A percentile compares a stretch with the other conserved stretches of the same genome.
Evolutionary conservation across 2,888 invertebrate species (phyloP).

Genomic region (Pasiphila rectangulata): DNA sequence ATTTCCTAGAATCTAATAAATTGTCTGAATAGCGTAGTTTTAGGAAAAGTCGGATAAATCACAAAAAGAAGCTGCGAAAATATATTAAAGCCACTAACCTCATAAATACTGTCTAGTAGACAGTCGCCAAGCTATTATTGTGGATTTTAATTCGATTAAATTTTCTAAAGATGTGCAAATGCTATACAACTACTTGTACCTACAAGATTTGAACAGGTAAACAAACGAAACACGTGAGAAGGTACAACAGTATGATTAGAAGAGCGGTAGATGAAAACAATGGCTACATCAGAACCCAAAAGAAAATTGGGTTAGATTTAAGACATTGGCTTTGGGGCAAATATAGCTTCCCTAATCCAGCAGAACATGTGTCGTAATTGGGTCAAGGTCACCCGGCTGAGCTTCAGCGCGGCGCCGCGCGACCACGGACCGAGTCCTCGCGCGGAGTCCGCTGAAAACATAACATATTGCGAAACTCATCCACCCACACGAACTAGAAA

Average conservation of each 20-base stretch:
- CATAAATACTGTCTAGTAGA: constrained; percentile 7
- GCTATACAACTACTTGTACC: constrained; percentile 4
- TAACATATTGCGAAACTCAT: constrained; percentile 45
- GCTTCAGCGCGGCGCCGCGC: constrained; percentile 36
- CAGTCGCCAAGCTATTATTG: constrained; percentile 9
- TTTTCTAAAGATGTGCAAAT: background rate
- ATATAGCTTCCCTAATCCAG: constrained; percentile 28
- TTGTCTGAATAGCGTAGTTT: no score
- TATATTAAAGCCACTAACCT: background rate
- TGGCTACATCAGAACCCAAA: background rate
- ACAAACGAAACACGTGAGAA: constrained; percentile 11
- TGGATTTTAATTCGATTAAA: background rate
- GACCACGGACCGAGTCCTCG: constrained; percentile 36
- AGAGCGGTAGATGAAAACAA: background rate
- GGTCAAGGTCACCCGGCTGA: constrained; percentile 70
- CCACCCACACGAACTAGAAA: constrained; percentile 70
- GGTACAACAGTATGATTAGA: background rate
- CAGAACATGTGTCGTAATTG: constrained; percentile 42
- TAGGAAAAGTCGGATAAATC: no score
- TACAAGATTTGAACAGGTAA: constrained; percentile 6
- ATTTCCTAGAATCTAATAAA: no score
- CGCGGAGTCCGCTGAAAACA: constrained; percentile 44
- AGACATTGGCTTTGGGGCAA: constrained; percentile 16
- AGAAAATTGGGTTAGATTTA: constrained; percentile 6
- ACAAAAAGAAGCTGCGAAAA: background rate